Evolutionary conservation across 2,797 vertebrate genomes (phyloP).

Genomic region (Chlorospingus semifuscus): DNA sequence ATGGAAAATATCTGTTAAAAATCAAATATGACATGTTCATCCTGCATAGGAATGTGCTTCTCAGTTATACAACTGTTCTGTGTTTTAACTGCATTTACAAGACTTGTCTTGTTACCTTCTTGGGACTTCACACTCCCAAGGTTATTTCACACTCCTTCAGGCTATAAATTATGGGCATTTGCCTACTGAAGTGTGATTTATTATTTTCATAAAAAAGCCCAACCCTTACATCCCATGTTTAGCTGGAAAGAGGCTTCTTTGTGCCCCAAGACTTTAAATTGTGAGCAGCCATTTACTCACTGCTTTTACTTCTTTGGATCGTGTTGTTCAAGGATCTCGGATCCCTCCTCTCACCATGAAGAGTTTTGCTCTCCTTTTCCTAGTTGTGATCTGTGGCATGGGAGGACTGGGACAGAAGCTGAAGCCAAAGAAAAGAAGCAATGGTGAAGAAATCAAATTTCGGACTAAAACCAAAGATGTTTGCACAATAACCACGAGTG

Average conservation of each 20-base stretch:
- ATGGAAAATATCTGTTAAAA: slow-evolving; percentile 39
- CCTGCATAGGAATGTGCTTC: slow-evolving; percentile 12
- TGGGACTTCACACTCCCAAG: slow-evolving; percentile 15
- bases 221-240: not conserved
- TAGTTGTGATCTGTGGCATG: slow-evolving; percentile 70
- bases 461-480: slow-evolving; percentile 75
- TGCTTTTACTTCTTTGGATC: not conserved
- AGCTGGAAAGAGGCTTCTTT: slow-evolving; percentile 68
- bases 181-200: slow-evolving; percentile 42
- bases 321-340: not conserved
- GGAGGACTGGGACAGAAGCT: slow-evolving; percentile 69
- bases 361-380: slow-evolving; percentile 62
- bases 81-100: slow-evolving; percentile 48
- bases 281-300: not conserved
- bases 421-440: slow-evolving; percentile 63
- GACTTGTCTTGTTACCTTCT: slow-evolving; percentile 60
- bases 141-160: slow-evolving; percentile 16
- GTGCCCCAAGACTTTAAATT: slow-evolving; percentile 74
- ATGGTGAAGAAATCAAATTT: slow-evolving; percentile 80
- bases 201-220: not conserved
- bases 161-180: slow-evolving; percentile 32
- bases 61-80: slow-evolving; percentile 36
- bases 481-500: slow-evolving; percentile 76
- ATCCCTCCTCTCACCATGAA: slow-evolving; percentile 73
- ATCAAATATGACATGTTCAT: slow-evolving; percentile 50